Conservation (phyloP, 2,888 invertebrate genomes). For the Listrodromus nycthemerus region DNA sequence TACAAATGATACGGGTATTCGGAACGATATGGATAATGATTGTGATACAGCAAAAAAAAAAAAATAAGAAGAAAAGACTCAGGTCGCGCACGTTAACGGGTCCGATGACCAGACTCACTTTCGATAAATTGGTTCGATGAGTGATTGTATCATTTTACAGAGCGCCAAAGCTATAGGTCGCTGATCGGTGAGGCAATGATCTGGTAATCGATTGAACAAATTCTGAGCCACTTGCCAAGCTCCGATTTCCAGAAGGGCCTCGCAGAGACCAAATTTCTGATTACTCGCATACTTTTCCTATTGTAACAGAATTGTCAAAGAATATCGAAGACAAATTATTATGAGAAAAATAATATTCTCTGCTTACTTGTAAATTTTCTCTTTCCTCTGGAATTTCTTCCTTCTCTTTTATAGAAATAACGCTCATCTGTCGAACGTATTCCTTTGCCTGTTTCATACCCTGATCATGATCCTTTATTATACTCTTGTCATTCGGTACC, state of each 20-base stretch:
- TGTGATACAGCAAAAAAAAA: too few relatives aligned
- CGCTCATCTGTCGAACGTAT: slow-evolving; percentile 94
- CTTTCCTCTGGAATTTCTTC: slow-evolving; percentile 90
- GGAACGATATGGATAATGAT: too few relatives aligned
- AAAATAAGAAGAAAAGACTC: too few relatives aligned
- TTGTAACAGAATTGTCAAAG: slow-evolving; percentile 25
- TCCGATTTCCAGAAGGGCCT: slow-evolving; percentile 94
- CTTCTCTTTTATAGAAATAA: slow-evolving; percentile 93
- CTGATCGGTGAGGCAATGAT: slow-evolving; percentile 91
- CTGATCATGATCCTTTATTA: slow-evolving; percentile 92
- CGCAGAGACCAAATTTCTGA: slow-evolving; percentile 97
- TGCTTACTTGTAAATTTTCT: slow-evolving; percentile 87
- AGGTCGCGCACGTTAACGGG: too few relatives aligned
- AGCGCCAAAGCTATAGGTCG: slow-evolving; percentile 92
- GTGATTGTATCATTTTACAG: slow-evolving; percentile 92
- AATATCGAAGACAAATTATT: neutral
- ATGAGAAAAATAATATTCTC: too few relatives aligned
- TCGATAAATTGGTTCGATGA: slow-evolving; percentile 95
- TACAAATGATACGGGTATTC: neutral
- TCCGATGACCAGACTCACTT: slow-evolving; percentile 50
- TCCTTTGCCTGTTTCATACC: slow-evolving; percentile 93
- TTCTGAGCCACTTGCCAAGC: slow-evolving; percentile 95
- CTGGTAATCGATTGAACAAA: slow-evolving; percentile 93
- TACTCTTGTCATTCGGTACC: slow-evolving; percentile 93
- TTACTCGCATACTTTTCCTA: slow-evolving; percentile 88